phyloP scores from a whole-genome alignment of 2,888 invertebrate species.

The Drosophila peninsularis region DNA sequence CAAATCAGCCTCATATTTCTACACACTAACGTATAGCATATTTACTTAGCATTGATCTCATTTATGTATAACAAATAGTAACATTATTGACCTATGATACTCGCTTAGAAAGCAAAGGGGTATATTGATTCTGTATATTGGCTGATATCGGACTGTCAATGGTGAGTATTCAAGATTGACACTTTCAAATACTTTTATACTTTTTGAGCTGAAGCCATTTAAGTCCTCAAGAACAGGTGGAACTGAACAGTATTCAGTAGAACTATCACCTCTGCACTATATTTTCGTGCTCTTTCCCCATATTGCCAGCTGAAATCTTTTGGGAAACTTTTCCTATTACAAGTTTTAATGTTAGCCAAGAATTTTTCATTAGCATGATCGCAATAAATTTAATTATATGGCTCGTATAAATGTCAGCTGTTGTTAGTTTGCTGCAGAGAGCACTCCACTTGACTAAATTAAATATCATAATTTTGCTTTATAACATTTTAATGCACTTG shows the following conservation, averaged over 20 bases:
- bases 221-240: too few relatives aligned
- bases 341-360: slow-evolving; percentile 7
- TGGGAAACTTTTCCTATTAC: slow-evolving; percentile 11
- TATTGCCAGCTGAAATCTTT: slow-evolving; percentile 5
- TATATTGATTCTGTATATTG: neutral
- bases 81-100: neutral
- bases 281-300: neutral
- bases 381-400: slow-evolving; percentile 57
- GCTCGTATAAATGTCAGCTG: slow-evolving; percentile 61
- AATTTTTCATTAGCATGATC: slow-evolving; percentile 39
- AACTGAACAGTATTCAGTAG: too few relatives aligned
- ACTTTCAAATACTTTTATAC: too few relatives aligned
- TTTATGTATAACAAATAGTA: neutral
- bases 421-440: slow-evolving; percentile 16
- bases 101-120: neutral
- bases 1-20: slow-evolving; percentile 4
- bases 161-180: too few relatives aligned
- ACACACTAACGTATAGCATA: neutral
- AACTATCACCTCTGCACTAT: neutral
- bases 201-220: too few relatives aligned
- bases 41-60: neutral
- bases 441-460: slow-evolving; percentile 63
- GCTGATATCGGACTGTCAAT: too few relatives aligned
- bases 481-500: slow-evolving; percentile 76
- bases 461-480: slow-evolving; percentile 68